Percentiles rank a stretch among this genome's conserved stretches.
Conservation (phyloP, 2,797 vertebrate genomes). For the Cuculus canorus region DNA sequence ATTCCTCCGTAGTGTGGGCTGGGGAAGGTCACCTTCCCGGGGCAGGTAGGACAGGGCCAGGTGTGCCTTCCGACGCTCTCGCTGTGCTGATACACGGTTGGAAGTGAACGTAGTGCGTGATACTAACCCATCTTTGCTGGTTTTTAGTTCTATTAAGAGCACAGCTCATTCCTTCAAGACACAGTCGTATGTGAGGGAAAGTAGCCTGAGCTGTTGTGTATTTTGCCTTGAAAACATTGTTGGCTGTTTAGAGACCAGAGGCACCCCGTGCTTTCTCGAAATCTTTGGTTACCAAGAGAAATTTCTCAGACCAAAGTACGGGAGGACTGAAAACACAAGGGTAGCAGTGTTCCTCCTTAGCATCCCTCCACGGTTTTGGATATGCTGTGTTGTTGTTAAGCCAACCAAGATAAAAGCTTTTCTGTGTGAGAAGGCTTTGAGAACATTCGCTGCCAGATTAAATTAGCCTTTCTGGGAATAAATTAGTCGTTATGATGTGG, state of each 20-base stretch:
- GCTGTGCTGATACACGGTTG: neutral
- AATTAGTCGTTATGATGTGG: neutral
- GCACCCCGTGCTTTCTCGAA: neutral
- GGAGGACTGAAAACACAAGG: conserved; percentile 21
- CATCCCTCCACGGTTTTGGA: conserved; percentile 42
- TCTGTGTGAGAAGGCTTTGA: conserved; percentile 37
- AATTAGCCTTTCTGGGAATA: conserved; percentile 59
- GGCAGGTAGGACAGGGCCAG: neutral
- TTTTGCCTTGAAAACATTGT: conserved; percentile 11
- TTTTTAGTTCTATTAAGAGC: neutral
- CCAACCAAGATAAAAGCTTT: conserved; percentile 59
- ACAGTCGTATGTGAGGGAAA: neutral
- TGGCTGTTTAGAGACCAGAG: neutral
- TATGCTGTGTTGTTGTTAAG: conserved; percentile 59
- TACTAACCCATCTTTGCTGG: neutral
- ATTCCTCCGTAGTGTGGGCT: neutral
- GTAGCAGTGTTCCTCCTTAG: conserved; percentile 12
- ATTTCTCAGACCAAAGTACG: neutral
- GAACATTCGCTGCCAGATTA: conserved; percentile 49
- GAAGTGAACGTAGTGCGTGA: neutral
- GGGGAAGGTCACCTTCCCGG: neutral
- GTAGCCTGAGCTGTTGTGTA: neutral
- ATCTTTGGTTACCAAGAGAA: conserved; percentile 5
- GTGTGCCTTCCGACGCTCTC: neutral
- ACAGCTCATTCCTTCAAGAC: neutral